A percentile compares a stretch with the other conserved stretches of the same genome.
Evolutionary conservation across 2,113 vertebrate species (phyloP).

Genomic region (Hyla sarda): DNA sequence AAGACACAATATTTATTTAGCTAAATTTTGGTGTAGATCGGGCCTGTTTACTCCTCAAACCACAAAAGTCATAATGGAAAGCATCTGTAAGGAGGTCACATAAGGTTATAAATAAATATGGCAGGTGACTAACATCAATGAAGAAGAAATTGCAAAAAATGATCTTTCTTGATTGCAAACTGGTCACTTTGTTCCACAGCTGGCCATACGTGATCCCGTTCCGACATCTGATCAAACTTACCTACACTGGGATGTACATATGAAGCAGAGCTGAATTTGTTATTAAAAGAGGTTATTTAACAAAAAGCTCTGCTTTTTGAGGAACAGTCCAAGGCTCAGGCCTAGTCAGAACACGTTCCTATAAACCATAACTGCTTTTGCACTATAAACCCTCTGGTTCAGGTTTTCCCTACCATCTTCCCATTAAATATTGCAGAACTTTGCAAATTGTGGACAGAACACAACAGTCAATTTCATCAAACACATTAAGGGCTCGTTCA

Average conservation of each 20-base stretch:
- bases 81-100: not conserved
- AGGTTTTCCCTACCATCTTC: not conserved
- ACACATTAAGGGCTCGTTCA: too few relatives aligned
- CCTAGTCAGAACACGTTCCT: too few relatives aligned
- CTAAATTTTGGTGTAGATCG: constrained; percentile 14
- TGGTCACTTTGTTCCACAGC: not conserved
- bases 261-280: not conserved
- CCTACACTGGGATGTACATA: not conserved
- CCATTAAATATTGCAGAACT: too few relatives aligned
- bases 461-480: too few relatives aligned
- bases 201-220: not conserved
- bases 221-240: not conserved
- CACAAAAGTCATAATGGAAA: not conserved
- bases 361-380: too few relatives aligned
- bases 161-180: not conserved
- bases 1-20: too few relatives aligned
- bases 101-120: not conserved
- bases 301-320: too few relatives aligned
- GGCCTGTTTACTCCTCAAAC: not conserved
- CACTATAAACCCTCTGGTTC: too few relatives aligned
- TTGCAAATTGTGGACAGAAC: too few relatives aligned
- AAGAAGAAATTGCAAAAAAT: not conserved
- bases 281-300: not conserved
- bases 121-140: not conserved
- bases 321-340: too few relatives aligned